Base-by-base conservation (phyloP, 2,797 vertebrate genomes). In the Centropyge bicolor region DNA sequence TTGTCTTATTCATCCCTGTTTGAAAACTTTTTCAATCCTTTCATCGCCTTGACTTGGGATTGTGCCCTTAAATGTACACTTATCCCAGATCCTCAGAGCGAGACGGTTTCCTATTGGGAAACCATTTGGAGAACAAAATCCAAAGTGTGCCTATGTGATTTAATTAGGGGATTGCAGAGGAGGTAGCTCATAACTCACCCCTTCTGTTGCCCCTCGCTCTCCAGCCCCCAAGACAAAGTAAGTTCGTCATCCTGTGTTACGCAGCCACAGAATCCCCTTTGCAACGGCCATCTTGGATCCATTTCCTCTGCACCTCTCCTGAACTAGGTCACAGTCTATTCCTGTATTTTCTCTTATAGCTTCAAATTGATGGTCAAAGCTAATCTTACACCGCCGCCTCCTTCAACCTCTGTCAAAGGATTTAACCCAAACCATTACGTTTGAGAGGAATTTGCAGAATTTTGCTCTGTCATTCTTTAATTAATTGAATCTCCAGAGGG, bases 121-220 rank as follows among this genome's bases (percentile, higher is more conserved):
- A 48, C 27, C 73, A 75, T 81, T 75, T 74, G 66, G 49, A 74
- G 17, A 41, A 63, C 36, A 60, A 82, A 83, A 75, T 78, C 70
- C 74, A 80, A 80, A 79, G 56, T 74, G 54, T 74, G 70, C 70
- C 76, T 80, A 65, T 64, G 79, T 90, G 79, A 86, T 89, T 89
- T 76, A 88, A 91, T 92, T 87, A 86, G 43, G 52, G 68, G 62
- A 61, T 63, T 80, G 74, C 79, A 80, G 81, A 87, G 9, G 57
- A 84, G 72, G 74, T 91, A 87, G 70, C 73, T 85, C 75, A 89
- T 93, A 88, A 91, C 76, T 91, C 86, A 89, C 57, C 20, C 6
- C 67, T 76, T 20, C 52, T 20, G 56, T 49, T 68, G 61, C 65
- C 61, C 60, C 43, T 20, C 2, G 12, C 76, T 65, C 69, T 83